Evolutionary conservation across 2,888 invertebrate genomes (phyloP).

Genomic region (Apodemia hepburni): DNA sequence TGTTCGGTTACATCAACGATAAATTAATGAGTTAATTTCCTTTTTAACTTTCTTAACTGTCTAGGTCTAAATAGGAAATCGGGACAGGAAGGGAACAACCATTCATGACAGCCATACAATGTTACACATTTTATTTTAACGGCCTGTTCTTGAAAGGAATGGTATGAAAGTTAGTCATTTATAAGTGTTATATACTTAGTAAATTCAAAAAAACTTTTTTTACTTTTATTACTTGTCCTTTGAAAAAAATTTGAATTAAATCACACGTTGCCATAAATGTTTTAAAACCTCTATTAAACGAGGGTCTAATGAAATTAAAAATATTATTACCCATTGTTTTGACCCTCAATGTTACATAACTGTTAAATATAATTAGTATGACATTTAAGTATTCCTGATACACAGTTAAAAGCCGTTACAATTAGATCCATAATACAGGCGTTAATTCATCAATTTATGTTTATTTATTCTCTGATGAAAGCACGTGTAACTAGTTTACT

Average conservation of each 20-base stretch:
- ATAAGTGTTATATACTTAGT: not conserved
- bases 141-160: constrained; percentile 6
- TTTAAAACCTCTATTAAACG: too few relatives aligned
- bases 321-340: too few relatives aligned
- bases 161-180: not conserved
- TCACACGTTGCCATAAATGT: not conserved
- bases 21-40: constrained; percentile 43
- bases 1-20: constrained; percentile 53
- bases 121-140: not conserved
- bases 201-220: not conserved
- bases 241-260: not conserved
- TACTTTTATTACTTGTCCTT: not conserved
- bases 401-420: too few relatives aligned
- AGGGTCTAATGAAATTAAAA: too few relatives aligned
- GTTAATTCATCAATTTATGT: too few relatives aligned
- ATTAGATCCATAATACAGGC: too few relatives aligned
- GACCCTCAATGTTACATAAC: too few relatives aligned
- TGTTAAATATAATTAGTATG: too few relatives aligned
- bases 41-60: constrained; percentile 18
- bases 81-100: not conserved
- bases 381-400: too few relatives aligned
- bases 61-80: not conserved
- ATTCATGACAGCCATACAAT: not conserved
- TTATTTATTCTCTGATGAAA: too few relatives aligned
- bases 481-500: not conserved